phyloP scores from a whole-genome alignment of 1,140 invertebrate genomes.

The Anastrepha obliqua region DNA sequence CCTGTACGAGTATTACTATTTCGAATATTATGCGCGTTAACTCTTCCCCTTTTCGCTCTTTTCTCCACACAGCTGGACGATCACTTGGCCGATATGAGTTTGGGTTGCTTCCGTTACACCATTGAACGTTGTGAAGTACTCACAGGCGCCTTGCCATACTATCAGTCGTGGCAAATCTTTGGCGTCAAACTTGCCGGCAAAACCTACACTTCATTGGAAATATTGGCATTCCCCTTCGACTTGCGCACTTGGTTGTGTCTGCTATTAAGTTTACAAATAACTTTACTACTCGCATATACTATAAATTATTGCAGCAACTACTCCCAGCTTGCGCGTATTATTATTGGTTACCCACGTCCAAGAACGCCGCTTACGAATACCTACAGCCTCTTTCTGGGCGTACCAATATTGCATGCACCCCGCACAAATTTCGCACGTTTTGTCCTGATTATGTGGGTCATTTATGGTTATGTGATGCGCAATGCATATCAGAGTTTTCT shows the following conservation, averaged over 20 bases:
- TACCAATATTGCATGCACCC: slow-evolving; percentile 44
- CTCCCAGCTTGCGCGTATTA: background rate
- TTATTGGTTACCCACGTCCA: slow-evolving; percentile 38
- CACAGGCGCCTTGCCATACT: slow-evolving; percentile 51
- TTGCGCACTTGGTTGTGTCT: slow-evolving; percentile 53
- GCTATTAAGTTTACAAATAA: slow-evolving; percentile 48
- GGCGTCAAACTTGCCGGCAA: slow-evolving; percentile 10
- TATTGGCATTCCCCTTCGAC: slow-evolving; percentile 55
- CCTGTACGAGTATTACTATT: background rate
- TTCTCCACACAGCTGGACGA: slow-evolving; percentile 41
- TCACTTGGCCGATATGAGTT: slow-evolving; percentile 53
- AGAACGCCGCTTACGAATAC: background rate
- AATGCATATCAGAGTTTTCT: slow-evolving; percentile 56
- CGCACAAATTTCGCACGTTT: slow-evolving; percentile 57
- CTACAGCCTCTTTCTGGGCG: slow-evolving; percentile 46
- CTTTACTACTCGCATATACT: slow-evolving; percentile 1
- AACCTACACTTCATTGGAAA: slow-evolving; percentile 55
- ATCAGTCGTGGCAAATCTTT: slow-evolving; percentile 55
- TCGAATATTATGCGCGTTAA: background rate
- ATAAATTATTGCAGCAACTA: background rate
- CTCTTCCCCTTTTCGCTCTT: background rate
- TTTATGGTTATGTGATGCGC: slow-evolving; percentile 51
- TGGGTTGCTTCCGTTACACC: slow-evolving; percentile 57
- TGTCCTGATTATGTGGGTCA: slow-evolving; percentile 61
- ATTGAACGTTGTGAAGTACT: slow-evolving; percentile 48